phyloP scores from a whole-genome alignment of 2,888 invertebrate genomes.

The Allolobophora icterica region DNA sequence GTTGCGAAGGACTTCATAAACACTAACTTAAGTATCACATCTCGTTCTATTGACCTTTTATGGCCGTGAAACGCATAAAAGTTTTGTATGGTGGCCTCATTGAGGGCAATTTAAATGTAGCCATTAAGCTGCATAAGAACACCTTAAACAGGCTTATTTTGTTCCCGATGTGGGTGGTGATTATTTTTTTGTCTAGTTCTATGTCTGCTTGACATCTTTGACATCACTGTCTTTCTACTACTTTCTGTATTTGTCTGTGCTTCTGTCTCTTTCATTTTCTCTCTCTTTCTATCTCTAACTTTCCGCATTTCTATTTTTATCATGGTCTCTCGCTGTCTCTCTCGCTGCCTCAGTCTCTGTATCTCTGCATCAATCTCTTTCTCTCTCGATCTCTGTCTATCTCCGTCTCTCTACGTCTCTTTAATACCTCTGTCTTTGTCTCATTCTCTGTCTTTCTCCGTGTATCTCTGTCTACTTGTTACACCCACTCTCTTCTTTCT shows the following conservation, averaged over 20 bases:
- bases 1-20: neutral
- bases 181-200: neutral
- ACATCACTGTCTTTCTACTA: neutral
- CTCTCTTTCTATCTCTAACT: neutral
- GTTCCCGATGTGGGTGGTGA: neutral
- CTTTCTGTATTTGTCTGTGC: neutral
- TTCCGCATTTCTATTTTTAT: neutral
- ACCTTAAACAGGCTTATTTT: neutral
- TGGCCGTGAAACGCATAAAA: neutral
- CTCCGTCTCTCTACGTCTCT: neutral
- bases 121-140: neutral
- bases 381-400: no score
- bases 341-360: neutral
- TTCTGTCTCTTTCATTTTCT: neutral
- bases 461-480: neutral
- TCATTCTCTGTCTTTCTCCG: neutral
- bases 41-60: neutral
- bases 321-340: neutral
- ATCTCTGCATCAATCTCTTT: neutral
- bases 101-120: neutral
- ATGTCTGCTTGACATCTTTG: neutral
- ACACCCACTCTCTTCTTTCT: neutral
- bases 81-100: neutral
- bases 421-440: neutral
- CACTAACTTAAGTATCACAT: neutral